Evolutionary conservation across 2,888 invertebrate genomes (phyloP), one percentile per base, ranked within the genome.

Genomic region (Euproctis similis): DNA sequence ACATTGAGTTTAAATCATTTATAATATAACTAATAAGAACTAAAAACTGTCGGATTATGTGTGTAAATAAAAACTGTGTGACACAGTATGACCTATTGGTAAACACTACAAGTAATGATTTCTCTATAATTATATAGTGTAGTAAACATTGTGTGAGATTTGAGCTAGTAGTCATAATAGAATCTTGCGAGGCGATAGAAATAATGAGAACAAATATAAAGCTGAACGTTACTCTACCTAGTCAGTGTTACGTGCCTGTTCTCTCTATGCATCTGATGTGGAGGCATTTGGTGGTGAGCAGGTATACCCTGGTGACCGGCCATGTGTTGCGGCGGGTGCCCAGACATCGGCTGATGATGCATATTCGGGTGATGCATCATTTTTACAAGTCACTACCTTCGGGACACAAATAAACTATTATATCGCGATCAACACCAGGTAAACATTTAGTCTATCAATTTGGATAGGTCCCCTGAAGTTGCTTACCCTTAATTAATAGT

Each of bases 221-320:
- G 69, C 71, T 50, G 65, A 59, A 71, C 64, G 66, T 70, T 78
- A 50, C 53, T 52, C 46, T 50, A 82, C 84, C 82, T 82, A 78
- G 80, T 77, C 37, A 82, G 49, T 54, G 81, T 72, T 75, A 82
- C 84, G 77, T 82, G 82, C 82, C 84, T 84, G 78, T 81, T 82
- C 82, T 89, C 90, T 68, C 89, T 75, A 60, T 88, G 88, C 74
- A 89, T 85, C 58, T 89, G 88, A 71, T 88, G 89, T 57, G 88
- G 88, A 64, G 88, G 86, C 70, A 88, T 85, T 61, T 88, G 87
- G 71, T 89, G 89, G 72, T 90, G 90, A 14, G 56, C 59, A 39
- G 81, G 70, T 69, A 82, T 71, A 18, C 67, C 72, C 52, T 81
- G 81, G 59, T 80, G 82, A 32, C 70, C 75, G 34, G 68, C 67